These are phyloP conservation scores for Harlomillsia oculata DNA, from an alignment of 1,140 invertebrate species.

Conservation along the genomic window DNA sequence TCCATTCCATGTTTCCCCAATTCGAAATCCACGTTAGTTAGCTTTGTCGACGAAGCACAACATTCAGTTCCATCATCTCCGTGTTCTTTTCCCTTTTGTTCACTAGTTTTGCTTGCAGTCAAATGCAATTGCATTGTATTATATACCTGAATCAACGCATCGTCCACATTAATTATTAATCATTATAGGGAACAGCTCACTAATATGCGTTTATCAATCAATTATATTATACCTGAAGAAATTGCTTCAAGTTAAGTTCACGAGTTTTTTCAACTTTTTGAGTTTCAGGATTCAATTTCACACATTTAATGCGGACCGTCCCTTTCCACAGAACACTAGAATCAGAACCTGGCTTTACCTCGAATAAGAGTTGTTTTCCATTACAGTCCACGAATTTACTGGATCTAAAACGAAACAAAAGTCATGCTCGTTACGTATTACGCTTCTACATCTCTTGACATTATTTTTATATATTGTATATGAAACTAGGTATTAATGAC, in stretches of 20 bases:
- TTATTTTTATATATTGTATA: background rate
- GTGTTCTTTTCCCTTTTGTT: slow-evolving; percentile 12
- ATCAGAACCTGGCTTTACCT: slow-evolving; percentile 54
- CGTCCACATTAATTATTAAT: no score
- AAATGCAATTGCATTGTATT: slow-evolving; percentile 21
- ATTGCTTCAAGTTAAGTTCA: slow-evolving; percentile 52
- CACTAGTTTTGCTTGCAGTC: slow-evolving; percentile 17
- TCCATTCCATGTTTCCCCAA: slow-evolving; percentile 30
- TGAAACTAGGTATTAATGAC: no score
- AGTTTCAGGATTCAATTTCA: slow-evolving; percentile 48
- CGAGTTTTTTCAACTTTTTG: slow-evolving; percentile 48
- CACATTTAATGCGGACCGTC: slow-evolving; percentile 55
- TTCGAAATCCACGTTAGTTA: no score
- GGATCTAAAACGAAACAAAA: no score
- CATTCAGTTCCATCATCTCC: slow-evolving; percentile 8
- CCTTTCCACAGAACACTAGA: slow-evolving; percentile 57
- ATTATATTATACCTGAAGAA: slow-evolving; percentile 41
- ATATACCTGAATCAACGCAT: no score
- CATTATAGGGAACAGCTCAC: background rate
- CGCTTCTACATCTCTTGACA: background rate
- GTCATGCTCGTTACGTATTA: no score
- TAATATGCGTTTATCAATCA: background rate
- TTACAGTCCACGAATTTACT: slow-evolving; percentile 49
- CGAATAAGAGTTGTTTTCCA: slow-evolving; percentile 56
- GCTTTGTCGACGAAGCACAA: no score